phyloP scores from a whole-genome alignment of 2,888 invertebrate species.

The Lochmaea capreae region DNA sequence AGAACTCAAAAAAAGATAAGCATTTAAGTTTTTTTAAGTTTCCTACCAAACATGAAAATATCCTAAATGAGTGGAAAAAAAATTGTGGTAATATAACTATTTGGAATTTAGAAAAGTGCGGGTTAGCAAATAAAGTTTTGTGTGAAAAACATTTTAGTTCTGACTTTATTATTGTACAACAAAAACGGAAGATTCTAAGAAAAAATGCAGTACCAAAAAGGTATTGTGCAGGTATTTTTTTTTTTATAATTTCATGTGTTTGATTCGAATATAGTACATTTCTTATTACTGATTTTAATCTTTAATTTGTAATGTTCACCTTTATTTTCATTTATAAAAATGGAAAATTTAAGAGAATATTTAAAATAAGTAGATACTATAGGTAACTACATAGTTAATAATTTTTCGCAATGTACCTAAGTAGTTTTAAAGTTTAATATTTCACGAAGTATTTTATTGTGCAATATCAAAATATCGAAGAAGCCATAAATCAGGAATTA shows the following conservation, averaged over 20 bases:
- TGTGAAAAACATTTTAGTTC: not conserved
- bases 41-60: too few species aligned
- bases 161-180: not conserved
- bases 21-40: too few species aligned
- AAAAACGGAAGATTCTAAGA: too few species aligned
- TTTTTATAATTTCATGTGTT: too few species aligned
- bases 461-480: not conserved
- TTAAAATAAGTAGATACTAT: too few species aligned
- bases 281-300: too few species aligned
- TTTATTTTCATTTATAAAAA: too few species aligned
- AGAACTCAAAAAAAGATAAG: too few species aligned
- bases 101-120: not conserved
- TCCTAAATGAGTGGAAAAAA: too few species aligned
- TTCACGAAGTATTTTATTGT: not conserved
- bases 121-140: not conserved
- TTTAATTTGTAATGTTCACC: too few species aligned
- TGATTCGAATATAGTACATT: too few species aligned
- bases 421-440: not conserved
- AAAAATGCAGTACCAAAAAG: not conserved
- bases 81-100: not conserved
- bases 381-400: not conserved
- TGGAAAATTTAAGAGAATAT: too few species aligned
- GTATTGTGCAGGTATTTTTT: not conserved
- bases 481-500: not conserved
- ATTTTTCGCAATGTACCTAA: not conserved